A percentile compares a stretch with the other conserved stretches of the same genome.
These are phyloP conservation scores for Corvus cornix DNA, from an alignment of 2,113 vertebrate genomes.

Conservation along the genomic window DNA sequence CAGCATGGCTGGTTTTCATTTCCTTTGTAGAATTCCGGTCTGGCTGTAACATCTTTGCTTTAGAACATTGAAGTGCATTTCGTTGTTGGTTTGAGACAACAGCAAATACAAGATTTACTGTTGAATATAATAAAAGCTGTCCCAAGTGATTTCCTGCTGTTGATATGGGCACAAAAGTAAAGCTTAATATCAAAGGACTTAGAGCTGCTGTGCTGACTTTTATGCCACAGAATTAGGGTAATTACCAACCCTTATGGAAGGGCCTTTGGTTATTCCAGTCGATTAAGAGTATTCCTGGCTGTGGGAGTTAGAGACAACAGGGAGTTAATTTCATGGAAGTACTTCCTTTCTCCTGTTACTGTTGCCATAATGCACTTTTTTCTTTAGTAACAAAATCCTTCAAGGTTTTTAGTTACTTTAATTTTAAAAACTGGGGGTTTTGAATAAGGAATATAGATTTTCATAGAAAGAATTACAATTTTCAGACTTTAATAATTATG, in stretches of 20 bases:
- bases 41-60: neutral
- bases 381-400: neutral
- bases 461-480: neutral
- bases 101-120: neutral
- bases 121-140: neutral
- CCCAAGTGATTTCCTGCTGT: neutral
- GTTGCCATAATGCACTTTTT: neutral
- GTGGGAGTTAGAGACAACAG: neutral
- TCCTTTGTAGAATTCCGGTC: neutral
- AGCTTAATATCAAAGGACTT: neutral
- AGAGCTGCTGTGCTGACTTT: neutral
- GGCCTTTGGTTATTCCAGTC: neutral
- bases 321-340: neutral
- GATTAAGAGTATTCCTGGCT: neutral
- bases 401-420: neutral
- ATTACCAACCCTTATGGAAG: neutral
- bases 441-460: neutral
- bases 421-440: neutral
- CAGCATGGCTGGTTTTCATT: neutral
- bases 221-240: neutral
- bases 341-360: neutral
- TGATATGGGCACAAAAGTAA: neutral
- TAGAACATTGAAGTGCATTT: neutral
- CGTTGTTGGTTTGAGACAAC: neutral
- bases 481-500: neutral